Percentiles rank a stretch among this genome's conserved stretches.
Evolutionary conservation across 2,113 vertebrate species (phyloP).

Genomic region (Alaudala cheleensis): DNA sequence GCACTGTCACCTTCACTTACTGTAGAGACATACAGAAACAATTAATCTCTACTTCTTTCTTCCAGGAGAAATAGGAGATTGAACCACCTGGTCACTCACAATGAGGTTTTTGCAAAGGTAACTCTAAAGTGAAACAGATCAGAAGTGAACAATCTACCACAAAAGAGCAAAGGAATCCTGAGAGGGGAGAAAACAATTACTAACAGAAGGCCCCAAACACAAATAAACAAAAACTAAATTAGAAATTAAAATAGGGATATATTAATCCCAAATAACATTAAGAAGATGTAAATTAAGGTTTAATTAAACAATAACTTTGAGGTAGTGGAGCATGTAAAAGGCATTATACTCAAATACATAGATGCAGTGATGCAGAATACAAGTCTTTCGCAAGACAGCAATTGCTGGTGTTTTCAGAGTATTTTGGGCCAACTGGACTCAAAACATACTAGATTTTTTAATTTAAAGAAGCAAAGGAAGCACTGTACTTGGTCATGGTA

Average conservation of each 20-base stretch:
- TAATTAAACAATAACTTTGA: constrained; percentile 22
- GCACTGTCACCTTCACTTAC: neutral
- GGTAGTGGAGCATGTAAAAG: neutral
- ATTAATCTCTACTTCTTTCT: neutral
- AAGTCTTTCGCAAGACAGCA: neutral
- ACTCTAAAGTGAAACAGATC: neutral
- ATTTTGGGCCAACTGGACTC: neutral
- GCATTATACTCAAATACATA: neutral
- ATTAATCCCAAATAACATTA: neutral
- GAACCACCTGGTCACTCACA: neutral
- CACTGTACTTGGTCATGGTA: neutral
- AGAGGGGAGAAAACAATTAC: neutral
- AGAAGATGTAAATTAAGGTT: neutral
- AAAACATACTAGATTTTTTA: too few relatives aligned
- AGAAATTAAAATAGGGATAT: neutral
- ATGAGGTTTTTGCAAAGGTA: neutral
- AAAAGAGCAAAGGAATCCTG: neutral
- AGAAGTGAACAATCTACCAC: neutral
- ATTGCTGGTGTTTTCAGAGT: neutral
- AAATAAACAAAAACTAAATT: neutral
- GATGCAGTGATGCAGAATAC: neutral
- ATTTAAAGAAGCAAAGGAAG: neutral
- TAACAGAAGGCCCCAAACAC: neutral
- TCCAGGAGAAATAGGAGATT: neutral
- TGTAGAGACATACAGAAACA: neutral